Percentiles rank a stretch among this genome's conserved stretches.
Evolutionary conservation across 2,797 vertebrate species (phyloP).

Genomic region (Petrocephalus schoutedeni): DNA sequence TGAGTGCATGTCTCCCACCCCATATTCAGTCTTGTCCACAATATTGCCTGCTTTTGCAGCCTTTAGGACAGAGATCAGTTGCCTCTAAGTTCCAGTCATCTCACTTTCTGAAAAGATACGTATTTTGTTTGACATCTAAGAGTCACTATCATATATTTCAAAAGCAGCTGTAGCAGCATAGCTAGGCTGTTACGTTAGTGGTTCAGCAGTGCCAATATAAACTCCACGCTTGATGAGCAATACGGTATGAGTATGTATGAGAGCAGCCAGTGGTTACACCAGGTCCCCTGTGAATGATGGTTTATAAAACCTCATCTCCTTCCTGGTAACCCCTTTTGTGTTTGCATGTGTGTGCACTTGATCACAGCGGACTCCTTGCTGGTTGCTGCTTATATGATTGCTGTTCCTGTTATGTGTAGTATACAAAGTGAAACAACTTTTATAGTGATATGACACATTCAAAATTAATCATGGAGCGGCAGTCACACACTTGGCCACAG

Average conservation of each 20-base stretch:
- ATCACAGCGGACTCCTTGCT: no score
- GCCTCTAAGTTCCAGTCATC: background rate
- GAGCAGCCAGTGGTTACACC: background rate
- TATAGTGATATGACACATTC: background rate
- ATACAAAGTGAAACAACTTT: background rate
- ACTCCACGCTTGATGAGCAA: background rate
- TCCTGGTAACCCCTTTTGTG: background rate
- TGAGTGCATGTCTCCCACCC: background rate
- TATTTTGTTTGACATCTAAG: constrained; percentile 7
- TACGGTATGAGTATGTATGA: background rate
- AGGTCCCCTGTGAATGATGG: background rate
- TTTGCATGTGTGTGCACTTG: background rate
- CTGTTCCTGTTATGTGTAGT: background rate
- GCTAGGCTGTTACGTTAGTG: constrained; percentile 10
- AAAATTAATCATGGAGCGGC: background rate
- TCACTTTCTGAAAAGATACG: background rate
- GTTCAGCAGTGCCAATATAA: constrained; percentile 6
- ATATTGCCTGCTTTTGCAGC: background rate
- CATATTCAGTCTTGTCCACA: background rate
- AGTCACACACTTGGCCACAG: background rate
- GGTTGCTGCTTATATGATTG: background rate
- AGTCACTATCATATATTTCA: background rate
- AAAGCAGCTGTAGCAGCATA: background rate
- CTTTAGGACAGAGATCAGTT: background rate
- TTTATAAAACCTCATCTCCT: background rate